Evolutionary conservation across 2,113 vertebrate genomes (phyloP), one percentile per base, ranked within the genome.

Genomic region (Danionella cerebrum): DNA sequence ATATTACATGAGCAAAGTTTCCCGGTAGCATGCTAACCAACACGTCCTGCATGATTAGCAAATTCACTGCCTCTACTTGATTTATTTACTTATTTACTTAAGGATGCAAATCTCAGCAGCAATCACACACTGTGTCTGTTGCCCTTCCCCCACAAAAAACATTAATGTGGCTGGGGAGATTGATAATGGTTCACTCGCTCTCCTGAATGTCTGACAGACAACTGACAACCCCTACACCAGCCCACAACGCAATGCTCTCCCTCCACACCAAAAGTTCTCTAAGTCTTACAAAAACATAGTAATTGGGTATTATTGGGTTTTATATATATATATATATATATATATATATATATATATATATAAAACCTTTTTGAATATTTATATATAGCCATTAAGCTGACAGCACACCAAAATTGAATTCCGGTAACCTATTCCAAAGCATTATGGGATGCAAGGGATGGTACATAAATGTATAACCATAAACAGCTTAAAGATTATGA

Each of bases 31-130:
- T 69, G 81, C 84, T 83, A 72, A 72, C 85, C 66, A 72, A 76
- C 77, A 78, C 79, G 82, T 84, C 83, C 76, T 69, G 47, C 76
- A 82, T 88, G 86, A 86, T 87, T 88, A 89, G 83, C 85, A 86
- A 84, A 83, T 87, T 85, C 79, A 73, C 80, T 79, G 79, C 84
- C 82, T 74, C 70, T 78, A 79, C 82, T 86, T 87, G 86, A 89
- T 89, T 89, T 89, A 89, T 89, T 87, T 88, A 85, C 85, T 87
- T 89, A 88, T 89, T 88, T 88, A 89, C 86, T 88, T 85, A 88
- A 76, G 69, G 80, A 89, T 88, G 87, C 88, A 90, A 90, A 90
- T 90, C 85, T 82, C 71, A 78, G 76, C 76, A 69, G 77, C 79
- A 81, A 87, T 85, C 86, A 83, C 80, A 86, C 76, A 83, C 82